These are phyloP conservation scores for Spodoptera litura DNA, from an alignment of 1,140 invertebrate species.

Conservation along the genomic window DNA sequence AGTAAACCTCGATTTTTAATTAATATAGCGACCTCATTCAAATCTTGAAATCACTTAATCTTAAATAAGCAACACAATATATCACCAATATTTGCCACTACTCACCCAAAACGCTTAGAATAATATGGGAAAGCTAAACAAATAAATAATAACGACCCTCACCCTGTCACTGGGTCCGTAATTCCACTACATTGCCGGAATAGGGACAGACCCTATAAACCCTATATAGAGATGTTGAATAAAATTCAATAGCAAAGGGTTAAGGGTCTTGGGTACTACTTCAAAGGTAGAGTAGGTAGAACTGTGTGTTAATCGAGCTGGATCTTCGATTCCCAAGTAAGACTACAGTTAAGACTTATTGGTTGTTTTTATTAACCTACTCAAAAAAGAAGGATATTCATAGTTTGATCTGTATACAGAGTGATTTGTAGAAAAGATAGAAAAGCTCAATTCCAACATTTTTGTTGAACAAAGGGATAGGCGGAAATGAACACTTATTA, in stretches of 20 bases:
- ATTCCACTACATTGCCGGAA: constrained; percentile 17
- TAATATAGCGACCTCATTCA: background rate
- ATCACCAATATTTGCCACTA: background rate
- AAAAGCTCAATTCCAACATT: no score
- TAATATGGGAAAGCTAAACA: constrained; percentile 16
- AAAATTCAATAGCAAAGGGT: constrained; percentile 34
- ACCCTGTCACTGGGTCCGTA: constrained; percentile 1
- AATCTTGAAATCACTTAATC: background rate
- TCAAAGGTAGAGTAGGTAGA: constrained; percentile 5
- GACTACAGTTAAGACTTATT: background rate
- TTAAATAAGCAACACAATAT: background rate
- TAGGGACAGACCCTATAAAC: background rate
- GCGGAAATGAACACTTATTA: no score
- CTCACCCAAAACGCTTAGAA: constrained; percentile 7
- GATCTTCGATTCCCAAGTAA: background rate
- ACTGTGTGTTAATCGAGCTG: background rate
- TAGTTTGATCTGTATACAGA: no score
- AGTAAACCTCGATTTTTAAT: no score
- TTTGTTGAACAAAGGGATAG: no score
- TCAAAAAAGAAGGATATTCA: no score
- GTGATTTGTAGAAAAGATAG: no score
- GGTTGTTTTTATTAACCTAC: background rate
- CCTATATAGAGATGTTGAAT: constrained; percentile 31
- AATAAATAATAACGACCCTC: constrained; percentile 27
- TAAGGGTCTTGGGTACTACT: constrained; percentile 13